Base-by-base conservation (phyloP, 2,113 vertebrate species). In the Alethe diademata region DNA sequence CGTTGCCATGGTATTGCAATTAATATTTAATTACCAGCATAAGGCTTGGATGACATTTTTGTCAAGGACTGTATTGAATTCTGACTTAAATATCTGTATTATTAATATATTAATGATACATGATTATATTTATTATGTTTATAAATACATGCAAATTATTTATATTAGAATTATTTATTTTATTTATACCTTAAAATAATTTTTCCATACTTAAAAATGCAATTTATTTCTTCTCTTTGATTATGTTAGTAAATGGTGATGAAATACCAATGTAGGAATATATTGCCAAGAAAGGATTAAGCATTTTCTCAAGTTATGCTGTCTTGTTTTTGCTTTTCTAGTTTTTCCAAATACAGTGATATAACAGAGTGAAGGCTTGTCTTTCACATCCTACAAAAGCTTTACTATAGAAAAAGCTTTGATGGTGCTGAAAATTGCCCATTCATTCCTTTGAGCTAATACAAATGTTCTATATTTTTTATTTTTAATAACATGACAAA, bases 1-100 rank as follows among this genome's bases (percentile, higher is more conserved):
- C 3, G 96, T 98, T 98, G 92, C 96, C 89, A 97, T 97, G 97
- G 94, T 65, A 38, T 58, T 90, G 54, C 76, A 64, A 96, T 97
- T 93, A 97, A 97, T 97, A 95, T 95, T 96, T 97, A 94, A 95
- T 95, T 92, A 83, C 69, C n/a, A 73, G 65, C 43, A 8, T 61
- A 64, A 51, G 79, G 71, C 47, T 88, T 66, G 28, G 75, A 47
- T 92, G 60, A 24, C 93, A 47, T 65, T 83, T 96, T 95, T 86
- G 12, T 65, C 31, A 70, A 72, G 75, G 53, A 33, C 28, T 78
- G 12, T 38, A 69, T 87, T 91, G 48, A 65, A 72, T 92, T 89
- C 22, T 64, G 19, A 48, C 38, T 80, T 61, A 57, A 38, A 65
- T 82, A 62, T 33, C 51, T 56, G 1, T 78, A 28, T 36, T 73